Evolutionary conservation across 2,888 invertebrate species (phyloP).

Genomic region (Cantharis rustica): DNA sequence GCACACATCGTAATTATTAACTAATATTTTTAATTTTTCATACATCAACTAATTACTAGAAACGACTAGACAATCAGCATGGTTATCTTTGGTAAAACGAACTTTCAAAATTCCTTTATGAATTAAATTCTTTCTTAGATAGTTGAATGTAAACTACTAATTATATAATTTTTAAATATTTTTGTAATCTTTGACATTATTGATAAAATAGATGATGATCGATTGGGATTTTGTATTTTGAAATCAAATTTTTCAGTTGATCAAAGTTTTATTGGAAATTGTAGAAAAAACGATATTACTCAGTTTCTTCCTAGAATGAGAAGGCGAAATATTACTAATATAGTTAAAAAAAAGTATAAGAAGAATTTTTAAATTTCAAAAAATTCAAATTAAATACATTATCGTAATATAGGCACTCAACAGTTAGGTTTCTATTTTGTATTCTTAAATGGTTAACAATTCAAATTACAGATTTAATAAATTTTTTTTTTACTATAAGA

Average conservation of each 20-base stretch:
- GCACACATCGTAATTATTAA: slow-evolving; percentile 7
- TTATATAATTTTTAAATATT: not conserved
- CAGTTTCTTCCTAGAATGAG: too few species aligned
- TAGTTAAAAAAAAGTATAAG: too few species aligned
- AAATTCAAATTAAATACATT: too few species aligned
- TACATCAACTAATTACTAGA: not conserved
- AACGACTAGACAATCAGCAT: not conserved
- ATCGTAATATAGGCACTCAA: too few species aligned
- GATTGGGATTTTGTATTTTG: not conserved
- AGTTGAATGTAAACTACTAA: not conserved
- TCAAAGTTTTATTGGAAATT: too few species aligned
- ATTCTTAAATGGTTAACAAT: too few species aligned
- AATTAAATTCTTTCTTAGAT: not conserved
- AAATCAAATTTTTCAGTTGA: not conserved
- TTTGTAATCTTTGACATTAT: not conserved
- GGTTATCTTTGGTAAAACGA: not conserved
- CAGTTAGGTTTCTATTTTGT: too few species aligned
- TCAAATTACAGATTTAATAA: too few species aligned
- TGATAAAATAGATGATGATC: not conserved
- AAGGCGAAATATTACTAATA: too few species aligned
- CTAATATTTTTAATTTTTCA: not conserved
- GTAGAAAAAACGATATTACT: too few species aligned
- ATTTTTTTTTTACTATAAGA: too few species aligned
- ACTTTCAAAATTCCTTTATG: not conserved
- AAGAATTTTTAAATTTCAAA: too few species aligned